These are phyloP conservation scores for Polydrusus tereticollis DNA, from an alignment of 2,888 invertebrate species.

Conservation along the genomic window DNA sequence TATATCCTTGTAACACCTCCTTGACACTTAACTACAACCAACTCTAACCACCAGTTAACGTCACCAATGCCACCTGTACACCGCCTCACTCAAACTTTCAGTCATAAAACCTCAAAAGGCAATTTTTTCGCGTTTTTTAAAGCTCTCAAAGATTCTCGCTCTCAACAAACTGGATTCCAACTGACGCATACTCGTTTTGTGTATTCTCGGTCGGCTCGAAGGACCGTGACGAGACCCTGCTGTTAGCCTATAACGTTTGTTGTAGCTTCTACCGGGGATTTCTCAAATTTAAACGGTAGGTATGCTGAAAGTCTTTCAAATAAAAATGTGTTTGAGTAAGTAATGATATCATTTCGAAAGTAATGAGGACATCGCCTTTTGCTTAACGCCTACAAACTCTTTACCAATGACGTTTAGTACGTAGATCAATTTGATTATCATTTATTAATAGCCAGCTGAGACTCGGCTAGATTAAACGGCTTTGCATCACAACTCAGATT, in stretches of 20 bases:
- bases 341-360: no score
- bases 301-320: no score
- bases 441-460: no score
- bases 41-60: background rate
- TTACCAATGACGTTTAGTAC: no score
- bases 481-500: no score
- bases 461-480: no score
- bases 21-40: background rate
- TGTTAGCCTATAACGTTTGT: conserved; percentile 10
- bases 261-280: conserved; percentile 8
- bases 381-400: no score
- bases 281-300: no score
- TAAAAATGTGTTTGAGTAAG: no score
- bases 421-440: no score
- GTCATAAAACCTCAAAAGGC: conserved; percentile 39
- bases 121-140: conserved; percentile 19
- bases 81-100: conserved; percentile 37
- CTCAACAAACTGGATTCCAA: conserved; percentile 39
- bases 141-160: conserved; percentile 24
- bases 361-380: no score
- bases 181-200: conserved; percentile 40
- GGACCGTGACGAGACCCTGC: conserved; percentile 45
- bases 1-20: background rate
- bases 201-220: conserved; percentile 39
- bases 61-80: conserved; percentile 13